phyloP scores from a whole-genome alignment of 2,797 vertebrate species.

The Orientallactaga sibirica region DNA sequence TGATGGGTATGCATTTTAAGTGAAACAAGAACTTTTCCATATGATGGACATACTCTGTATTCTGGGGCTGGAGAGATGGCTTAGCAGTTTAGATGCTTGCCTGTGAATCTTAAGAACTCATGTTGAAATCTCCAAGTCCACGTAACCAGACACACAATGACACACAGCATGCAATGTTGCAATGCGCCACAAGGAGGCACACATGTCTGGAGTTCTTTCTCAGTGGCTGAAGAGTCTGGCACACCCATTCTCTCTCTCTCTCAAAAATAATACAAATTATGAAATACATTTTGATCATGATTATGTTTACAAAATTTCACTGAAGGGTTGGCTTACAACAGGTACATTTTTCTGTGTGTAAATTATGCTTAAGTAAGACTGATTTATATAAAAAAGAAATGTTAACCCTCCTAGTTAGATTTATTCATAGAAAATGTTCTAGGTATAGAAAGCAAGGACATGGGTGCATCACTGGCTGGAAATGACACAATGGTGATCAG shows the following conservation, averaged over 20 bases:
- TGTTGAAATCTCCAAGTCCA: too few species aligned
- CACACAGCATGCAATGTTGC: too few species aligned
- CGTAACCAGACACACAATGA: too few species aligned
- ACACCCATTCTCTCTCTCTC: too few species aligned
- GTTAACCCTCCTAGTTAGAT: conserved; percentile 14
- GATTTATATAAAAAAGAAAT: not conserved
- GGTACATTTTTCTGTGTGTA: not conserved
- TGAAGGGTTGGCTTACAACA: not conserved
- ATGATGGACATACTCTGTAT: not conserved
- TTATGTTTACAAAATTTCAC: conserved; percentile 27
- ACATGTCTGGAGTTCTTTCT: too few species aligned
- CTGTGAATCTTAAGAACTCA: too few species aligned
- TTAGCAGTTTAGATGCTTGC: too few species aligned
- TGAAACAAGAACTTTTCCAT: not conserved
- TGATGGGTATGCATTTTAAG: not conserved
- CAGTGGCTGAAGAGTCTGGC: too few species aligned
- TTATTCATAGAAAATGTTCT: conserved; percentile 36
- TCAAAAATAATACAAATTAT: too few species aligned
- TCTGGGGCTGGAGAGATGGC: too few species aligned
- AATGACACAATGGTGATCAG: conserved; percentile 24
- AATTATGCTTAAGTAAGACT: conserved; percentile 20
- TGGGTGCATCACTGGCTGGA: not conserved
- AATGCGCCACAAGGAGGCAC: too few species aligned
- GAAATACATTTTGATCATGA: not conserved
- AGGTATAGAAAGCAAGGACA: not conserved